A percentile compares a stretch with the other conserved stretches of the same genome.
phyloP scores from a whole-genome alignment of 2,113 vertebrate species.

The Colistium nudipinnis region DNA sequence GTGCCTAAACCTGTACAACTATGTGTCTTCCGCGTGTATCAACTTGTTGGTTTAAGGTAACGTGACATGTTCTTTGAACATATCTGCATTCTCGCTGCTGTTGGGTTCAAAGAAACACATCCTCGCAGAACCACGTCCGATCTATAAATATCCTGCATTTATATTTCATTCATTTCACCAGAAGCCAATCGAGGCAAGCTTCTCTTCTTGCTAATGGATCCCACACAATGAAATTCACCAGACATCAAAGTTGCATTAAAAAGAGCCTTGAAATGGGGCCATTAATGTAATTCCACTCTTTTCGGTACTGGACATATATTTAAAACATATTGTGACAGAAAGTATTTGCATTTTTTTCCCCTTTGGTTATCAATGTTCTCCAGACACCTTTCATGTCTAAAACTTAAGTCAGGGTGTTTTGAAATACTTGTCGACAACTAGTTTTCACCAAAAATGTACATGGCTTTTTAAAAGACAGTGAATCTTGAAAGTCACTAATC shows the following conservation, averaged over 20 bases:
- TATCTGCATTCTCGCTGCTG: slow-evolving; percentile 17
- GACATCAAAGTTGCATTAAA: slow-evolving; percentile 59
- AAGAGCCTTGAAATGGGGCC: slow-evolving; percentile 56
- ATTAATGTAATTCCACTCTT: slow-evolving; percentile 36
- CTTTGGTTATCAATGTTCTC: neutral
- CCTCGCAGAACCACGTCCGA: slow-evolving; percentile 27
- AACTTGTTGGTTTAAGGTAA: slow-evolving; percentile 20
- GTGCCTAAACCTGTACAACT: neutral
- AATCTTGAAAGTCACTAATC: slow-evolving; percentile 43
- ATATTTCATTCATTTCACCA: slow-evolving; percentile 52
- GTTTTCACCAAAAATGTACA: neutral
- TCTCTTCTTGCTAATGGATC: slow-evolving; percentile 55
- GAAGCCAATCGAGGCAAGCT: slow-evolving; percentile 43
- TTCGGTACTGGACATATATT: slow-evolving; percentile 8
- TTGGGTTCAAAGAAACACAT: slow-evolving; percentile 35
- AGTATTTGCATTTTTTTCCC: neutral
- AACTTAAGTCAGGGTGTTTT: slow-evolving; percentile 3
- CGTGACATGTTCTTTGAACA: slow-evolving; percentile 10
- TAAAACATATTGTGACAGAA: neutral
- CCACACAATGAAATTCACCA: slow-evolving; percentile 50
- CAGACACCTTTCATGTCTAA: neutral
- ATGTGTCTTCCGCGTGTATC: neutral
- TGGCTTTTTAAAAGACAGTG: neutral
- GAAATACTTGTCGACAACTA: slow-evolving; percentile 3
- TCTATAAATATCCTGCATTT: slow-evolving; percentile 59